Evolutionary conservation across 92 coral and sea anemone species (phyloP), one percentile per base, ranked within the genome.

Genomic region (Palythoa heliodiscus): DNA sequence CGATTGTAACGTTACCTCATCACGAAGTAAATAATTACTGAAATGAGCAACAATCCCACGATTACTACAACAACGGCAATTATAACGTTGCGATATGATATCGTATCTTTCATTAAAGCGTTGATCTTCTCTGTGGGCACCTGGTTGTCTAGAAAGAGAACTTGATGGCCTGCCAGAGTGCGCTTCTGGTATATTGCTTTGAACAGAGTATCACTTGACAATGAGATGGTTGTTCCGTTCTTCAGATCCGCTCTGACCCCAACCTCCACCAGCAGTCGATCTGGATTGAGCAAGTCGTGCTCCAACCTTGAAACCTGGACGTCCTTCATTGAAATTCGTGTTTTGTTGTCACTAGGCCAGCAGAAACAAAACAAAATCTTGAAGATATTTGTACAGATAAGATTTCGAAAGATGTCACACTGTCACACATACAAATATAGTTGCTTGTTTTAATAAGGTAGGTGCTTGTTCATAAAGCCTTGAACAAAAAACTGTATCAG

Each of bases 191-290:
- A 17, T 17, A 79, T 63, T 19, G 60, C 84, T 37, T 39, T 43
- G 73, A 39, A 48, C 73, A 79, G 60, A 29, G 63, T 57, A 5
- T 79, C 43, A 39, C 11, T 12, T 61, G 84, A 66, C 72, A 79
- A 15, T 13, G 81, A 52, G 11, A 79, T 20, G 4, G 55, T n/a
- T 3, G 40, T 79, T 14, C 58, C 73, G 58, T 43, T 79, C 39
- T 38, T 14, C 23, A 16, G 37, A 20, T 70, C 12, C 5, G 23
- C 73, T 10, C 55, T 63, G 47, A 79, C 84, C 4, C 40, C 84
- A 22, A 79, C 15, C n/a, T 79, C 84, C 11, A 79, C 84, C 24
- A 63, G 23, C 11, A 79, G 73, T 13, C 43, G 72, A 57, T 79
- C 43, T 22, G n/a, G 39, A 5, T 25, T 11, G 16, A 35, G 2